phyloP scores from a whole-genome alignment of 2,888 invertebrate species.

The Stenurella melanura region DNA sequence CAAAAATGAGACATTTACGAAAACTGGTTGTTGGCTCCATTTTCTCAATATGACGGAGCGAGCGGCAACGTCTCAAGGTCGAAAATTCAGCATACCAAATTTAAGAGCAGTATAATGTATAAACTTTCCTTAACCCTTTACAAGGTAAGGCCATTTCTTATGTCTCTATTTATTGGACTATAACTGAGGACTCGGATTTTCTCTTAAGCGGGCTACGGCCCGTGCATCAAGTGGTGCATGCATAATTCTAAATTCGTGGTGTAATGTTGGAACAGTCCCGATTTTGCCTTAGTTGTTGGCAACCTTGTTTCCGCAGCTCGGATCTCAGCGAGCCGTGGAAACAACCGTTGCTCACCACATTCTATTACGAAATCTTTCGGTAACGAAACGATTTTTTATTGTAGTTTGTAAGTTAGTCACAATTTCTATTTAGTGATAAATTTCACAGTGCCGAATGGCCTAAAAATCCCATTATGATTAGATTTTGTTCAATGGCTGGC shows the following conservation, averaged over 20 bases:
- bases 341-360: slow-evolving; percentile 58
- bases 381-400: slow-evolving; percentile 71
- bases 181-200: slow-evolving; percentile 13
- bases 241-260: slow-evolving; percentile 72
- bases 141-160: too few relatives aligned
- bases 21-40: too few relatives aligned
- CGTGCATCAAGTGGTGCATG: slow-evolving; percentile 62
- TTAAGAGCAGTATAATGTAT: too few relatives aligned
- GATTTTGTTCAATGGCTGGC: slow-evolving; percentile 43
- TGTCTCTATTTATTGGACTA: too few relatives aligned
- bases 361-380: slow-evolving; percentile 69
- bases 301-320: slow-evolving; percentile 59
- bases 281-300: slow-evolving; percentile 72
- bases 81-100: too few relatives aligned
- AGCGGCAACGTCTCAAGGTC: too few relatives aligned
- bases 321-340: slow-evolving; percentile 38
- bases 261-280: slow-evolving; percentile 66
- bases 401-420: slow-evolving; percentile 70
- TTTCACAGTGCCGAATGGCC: slow-evolving; percentile 63
- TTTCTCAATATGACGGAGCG: too few relatives aligned
- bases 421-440: slow-evolving; percentile 67
- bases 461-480: slow-evolving; percentile 57
- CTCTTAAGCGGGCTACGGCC: slow-evolving; percentile 16
- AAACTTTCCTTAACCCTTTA: too few relatives aligned
- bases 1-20: too few relatives aligned